A percentile compares a stretch with the other conserved stretches of the same genome.
These are phyloP conservation scores for Leptinotarsa texana DNA, from an alignment of 1,140 invertebrate genomes.

Conservation along the genomic window DNA sequence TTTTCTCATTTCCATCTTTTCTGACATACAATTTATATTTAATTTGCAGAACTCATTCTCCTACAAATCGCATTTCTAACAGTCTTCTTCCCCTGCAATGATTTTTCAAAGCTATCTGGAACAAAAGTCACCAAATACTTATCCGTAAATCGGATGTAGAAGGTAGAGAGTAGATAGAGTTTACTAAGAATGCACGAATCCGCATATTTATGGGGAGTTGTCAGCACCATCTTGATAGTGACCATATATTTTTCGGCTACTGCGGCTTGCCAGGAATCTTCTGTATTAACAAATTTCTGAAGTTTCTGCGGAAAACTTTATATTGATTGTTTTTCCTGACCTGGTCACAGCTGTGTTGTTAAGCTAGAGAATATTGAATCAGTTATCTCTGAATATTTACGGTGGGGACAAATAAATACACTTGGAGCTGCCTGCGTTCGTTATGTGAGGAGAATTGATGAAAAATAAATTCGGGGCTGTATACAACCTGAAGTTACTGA, in stretches of 20 bases:
- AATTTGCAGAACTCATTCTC: too few relatives aligned
- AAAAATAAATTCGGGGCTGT: too few relatives aligned
- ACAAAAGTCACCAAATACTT: conserved; percentile 1
- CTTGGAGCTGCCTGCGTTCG: too few relatives aligned
- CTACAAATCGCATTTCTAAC: too few relatives aligned
- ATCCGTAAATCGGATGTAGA: conserved; percentile 10
- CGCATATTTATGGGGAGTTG: conserved; percentile 17
- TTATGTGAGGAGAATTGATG: too few relatives aligned
- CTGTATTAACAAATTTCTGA: conserved; percentile 18
- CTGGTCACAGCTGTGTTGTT: not conserved
- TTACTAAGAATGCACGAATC: conserved; percentile 14
- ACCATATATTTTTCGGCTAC: conserved; percentile 14
- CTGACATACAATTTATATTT: too few relatives aligned
- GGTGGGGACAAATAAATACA: not conserved
- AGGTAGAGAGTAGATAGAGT: not conserved
- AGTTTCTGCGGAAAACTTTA: conserved; percentile 14
- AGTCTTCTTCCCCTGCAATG: conserved; percentile 3
- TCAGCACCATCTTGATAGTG: conserved; percentile 20
- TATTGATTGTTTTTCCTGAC: not conserved
- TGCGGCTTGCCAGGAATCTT: conserved; percentile 14
- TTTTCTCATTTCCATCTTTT: too few relatives aligned
- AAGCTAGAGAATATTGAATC: not conserved
- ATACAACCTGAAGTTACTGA: too few relatives aligned
- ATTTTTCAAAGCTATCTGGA: not conserved
- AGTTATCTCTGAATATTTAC: not conserved